A percentile compares a stretch with the other conserved stretches of the same genome.
These are phyloP conservation scores for Nannoperca obscura DNA, from an alignment of 2,797 vertebrate species.

Conservation along the genomic window DNA sequence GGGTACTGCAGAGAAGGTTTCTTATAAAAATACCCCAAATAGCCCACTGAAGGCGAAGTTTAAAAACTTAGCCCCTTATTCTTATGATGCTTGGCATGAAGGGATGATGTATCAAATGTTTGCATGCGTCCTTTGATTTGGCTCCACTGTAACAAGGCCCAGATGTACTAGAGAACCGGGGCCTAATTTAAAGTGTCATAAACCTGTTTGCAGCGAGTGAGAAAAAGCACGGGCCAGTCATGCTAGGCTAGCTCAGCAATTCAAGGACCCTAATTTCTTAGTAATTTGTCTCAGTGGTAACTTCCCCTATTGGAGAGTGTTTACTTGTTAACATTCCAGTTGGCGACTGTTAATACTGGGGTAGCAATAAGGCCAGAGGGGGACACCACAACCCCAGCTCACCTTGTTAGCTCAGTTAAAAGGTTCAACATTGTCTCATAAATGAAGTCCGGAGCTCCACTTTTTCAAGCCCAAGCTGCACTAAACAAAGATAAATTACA, in stretches of 20 bases:
- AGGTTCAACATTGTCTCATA: not conserved
- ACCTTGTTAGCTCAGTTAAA: conserved; percentile 19
- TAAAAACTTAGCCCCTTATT: conserved; percentile 55
- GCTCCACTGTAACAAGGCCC: conserved; percentile 75
- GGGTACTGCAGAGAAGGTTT: conserved; percentile 38
- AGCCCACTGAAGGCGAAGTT: conserved; percentile 41
- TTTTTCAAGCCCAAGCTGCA: conserved; percentile 9
- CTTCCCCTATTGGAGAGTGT: conserved; percentile 67
- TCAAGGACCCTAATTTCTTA: conserved; percentile 68
- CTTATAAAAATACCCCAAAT: conserved; percentile 61
- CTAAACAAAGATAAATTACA: not conserved
- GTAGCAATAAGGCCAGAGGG: conserved; percentile 55
- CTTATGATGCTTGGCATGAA: conserved; percentile 61
- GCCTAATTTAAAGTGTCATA: conserved; percentile 78
- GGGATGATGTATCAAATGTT: conserved; percentile 79
- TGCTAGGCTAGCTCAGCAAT: conserved; percentile 66
- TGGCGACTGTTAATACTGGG: conserved; percentile 56
- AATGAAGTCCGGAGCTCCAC: not conserved
- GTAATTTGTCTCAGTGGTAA: conserved; percentile 79
- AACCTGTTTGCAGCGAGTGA: conserved; percentile 71
- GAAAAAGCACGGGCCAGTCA: conserved; percentile 31
- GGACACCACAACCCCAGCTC: conserved; percentile 27
- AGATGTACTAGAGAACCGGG: conserved; percentile 74
- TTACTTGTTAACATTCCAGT: conserved; percentile 84
- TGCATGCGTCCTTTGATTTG: conserved; percentile 77